Conservation (phyloP, 2,113 vertebrate genomes). For the Sylvilagus bachmani region DNA sequence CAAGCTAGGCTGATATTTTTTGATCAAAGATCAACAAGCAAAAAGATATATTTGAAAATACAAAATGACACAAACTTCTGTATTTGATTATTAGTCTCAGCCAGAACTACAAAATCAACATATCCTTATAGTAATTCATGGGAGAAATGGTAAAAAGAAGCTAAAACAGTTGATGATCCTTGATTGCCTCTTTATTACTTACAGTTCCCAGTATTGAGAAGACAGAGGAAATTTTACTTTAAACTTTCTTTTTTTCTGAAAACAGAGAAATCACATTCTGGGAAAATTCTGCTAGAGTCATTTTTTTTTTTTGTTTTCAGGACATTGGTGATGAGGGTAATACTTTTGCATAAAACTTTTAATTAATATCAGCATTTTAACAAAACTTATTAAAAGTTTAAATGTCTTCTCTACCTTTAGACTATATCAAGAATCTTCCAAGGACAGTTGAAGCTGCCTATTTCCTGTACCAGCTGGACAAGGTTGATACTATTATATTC, state of each 20-base stretch:
- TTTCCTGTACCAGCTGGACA: not conserved
- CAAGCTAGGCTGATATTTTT: not conserved
- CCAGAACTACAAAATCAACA: not conserved
- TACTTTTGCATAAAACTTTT: not conserved
- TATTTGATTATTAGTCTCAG: not conserved
- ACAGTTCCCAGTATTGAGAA: not conserved
- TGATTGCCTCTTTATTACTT: not conserved
- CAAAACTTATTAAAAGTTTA: not conserved
- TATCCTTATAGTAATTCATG: not conserved
- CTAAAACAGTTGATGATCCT: not conserved
- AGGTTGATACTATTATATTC: not conserved
- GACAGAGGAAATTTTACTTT: not conserved
- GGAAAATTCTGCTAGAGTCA: not conserved
- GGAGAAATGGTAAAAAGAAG: not conserved
- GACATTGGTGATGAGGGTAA: not conserved
- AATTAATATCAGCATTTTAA: not conserved
- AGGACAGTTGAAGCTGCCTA: not conserved
- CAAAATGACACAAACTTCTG: not conserved
- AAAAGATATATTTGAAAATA: not conserved
- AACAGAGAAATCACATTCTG: not conserved
- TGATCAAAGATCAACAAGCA: not conserved
- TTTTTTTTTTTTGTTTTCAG: not conserved
- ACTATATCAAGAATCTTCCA: not conserved
- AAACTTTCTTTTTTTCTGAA: not conserved
- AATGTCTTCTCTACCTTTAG: not conserved